Conservation (phyloP, 2,888 invertebrate genomes). For the Tenthredo livida region DNA sequence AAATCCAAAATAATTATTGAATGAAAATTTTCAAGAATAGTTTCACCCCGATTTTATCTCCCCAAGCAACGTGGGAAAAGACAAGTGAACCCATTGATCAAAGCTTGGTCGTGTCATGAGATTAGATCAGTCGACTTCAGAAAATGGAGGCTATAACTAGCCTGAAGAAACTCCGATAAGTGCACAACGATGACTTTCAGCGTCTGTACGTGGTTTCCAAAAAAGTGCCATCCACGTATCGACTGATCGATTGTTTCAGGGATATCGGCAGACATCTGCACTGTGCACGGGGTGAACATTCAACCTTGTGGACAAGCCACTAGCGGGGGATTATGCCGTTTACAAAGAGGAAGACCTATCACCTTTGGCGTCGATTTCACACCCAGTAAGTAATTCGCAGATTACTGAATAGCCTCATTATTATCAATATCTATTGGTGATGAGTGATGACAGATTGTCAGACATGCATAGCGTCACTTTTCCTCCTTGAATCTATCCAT, state of each 20-base stretch:
- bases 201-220: neutral
- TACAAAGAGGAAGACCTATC: constrained; percentile 80
- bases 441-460: neutral
- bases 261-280: constrained; percentile 77
- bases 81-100: neutral
- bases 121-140: too few relatives aligned
- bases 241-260: constrained; percentile 57
- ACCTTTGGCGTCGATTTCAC: constrained; percentile 83
- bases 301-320: constrained; percentile 83
- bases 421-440: neutral
- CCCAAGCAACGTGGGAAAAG: neutral
- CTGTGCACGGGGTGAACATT: constrained; percentile 81
- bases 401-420: neutral
- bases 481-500: neutral
- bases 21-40: neutral
- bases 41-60: neutral
- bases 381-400: constrained; percentile 79
- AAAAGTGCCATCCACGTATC: neutral
- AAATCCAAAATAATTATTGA: neutral
- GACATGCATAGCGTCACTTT: neutral
- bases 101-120: too few relatives aligned
- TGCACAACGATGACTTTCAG: neutral
- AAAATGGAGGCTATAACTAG: neutral
- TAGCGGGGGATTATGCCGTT: constrained; percentile 79
- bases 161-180: neutral